Conservation (phyloP, 2,113 vertebrate genomes). For the Paramormyrops kingsleyae region DNA sequence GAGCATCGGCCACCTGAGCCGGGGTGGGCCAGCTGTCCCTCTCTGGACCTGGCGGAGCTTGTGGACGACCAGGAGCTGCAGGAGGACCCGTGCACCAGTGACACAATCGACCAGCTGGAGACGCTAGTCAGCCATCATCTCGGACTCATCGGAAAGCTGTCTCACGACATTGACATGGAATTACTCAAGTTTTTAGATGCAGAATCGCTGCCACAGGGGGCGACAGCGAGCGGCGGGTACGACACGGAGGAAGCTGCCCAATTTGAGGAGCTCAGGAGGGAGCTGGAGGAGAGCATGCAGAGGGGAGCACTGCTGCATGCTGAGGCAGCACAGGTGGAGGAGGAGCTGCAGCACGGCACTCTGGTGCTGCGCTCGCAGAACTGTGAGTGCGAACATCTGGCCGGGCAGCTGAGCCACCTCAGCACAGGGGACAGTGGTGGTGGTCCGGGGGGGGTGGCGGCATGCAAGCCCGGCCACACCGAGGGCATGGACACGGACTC, state of each 20-base stretch:
- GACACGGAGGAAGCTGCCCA: slow-evolving; percentile 29
- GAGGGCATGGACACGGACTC: slow-evolving; percentile 91
- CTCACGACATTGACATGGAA: slow-evolving; percentile 76
- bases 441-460: slow-evolving; percentile 41
- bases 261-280: slow-evolving; percentile 56
- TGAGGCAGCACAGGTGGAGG: slow-evolving; percentile 72
- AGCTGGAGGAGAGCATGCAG: slow-evolving; percentile 74
- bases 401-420: slow-evolving; percentile 68
- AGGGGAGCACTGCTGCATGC: slow-evolving; percentile 71
- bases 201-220: slow-evolving; percentile 30
- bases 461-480: slow-evolving; percentile 34
- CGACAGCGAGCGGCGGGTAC: slow-evolving; percentile 16
- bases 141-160: slow-evolving; percentile 72
- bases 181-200: slow-evolving; percentile 42
- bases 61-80: slow-evolving; percentile 44
- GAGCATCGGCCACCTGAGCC: slow-evolving; percentile 56
- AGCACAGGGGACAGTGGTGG: slow-evolving; percentile 49
- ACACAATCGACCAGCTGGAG: slow-evolving; percentile 71
- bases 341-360: slow-evolving; percentile 70
- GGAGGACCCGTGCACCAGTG: slow-evolving; percentile 58
- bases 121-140: slow-evolving; percentile 67
- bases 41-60: slow-evolving; percentile 38
- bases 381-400: slow-evolving; percentile 78
- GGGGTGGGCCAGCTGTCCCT: slow-evolving; percentile 56
- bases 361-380: slow-evolving; percentile 67